Percentiles rank a stretch among this genome's conserved stretches.
Evolutionary conservation across 2,888 invertebrate species (phyloP).

Genomic region (Acrobeloides nanus): DNA sequence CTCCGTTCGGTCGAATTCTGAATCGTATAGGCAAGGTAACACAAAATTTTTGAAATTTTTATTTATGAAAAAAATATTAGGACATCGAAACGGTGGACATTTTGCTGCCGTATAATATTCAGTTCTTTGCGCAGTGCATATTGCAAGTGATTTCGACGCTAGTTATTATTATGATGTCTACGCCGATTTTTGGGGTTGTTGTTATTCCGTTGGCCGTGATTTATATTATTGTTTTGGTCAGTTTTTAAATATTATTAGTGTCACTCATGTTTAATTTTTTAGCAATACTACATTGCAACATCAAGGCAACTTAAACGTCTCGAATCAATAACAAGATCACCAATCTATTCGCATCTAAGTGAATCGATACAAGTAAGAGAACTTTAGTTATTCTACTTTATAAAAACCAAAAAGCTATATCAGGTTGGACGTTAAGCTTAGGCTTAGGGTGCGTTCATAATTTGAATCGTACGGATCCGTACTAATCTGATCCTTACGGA

Average conservation of each 20-base stretch:
- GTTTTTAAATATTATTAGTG: background rate
- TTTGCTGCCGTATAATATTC: conserved; percentile 48
- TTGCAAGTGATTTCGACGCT: conserved; percentile 49
- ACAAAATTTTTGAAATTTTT: too few relatives aligned
- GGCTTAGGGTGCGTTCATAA: too few relatives aligned
- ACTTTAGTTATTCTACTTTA: too few relatives aligned
- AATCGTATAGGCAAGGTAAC: conserved; percentile 49
- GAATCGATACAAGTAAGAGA: conserved; percentile 47
- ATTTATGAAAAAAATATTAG: conserved; percentile 10
- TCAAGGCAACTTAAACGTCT: conserved; percentile 67
- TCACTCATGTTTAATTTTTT: conserved; percentile 21
- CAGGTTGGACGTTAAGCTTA: too few relatives aligned
- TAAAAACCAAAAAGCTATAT: too few relatives aligned
- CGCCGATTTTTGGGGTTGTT: conserved; percentile 48
- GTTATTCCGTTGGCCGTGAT: conserved; percentile 42
- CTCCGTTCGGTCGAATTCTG: conserved; percentile 50
- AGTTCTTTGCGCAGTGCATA: conserved; percentile 48
- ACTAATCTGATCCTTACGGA: too few relatives aligned
- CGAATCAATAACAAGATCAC: conserved; percentile 52
- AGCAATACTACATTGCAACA: conserved; percentile 87
- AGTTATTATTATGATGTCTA: conserved; percentile 50
- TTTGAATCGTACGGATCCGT: too few relatives aligned
- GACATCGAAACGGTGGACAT: conserved; percentile 53
- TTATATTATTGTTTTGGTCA: conserved; percentile 45
- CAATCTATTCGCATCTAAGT: conserved; percentile 52